Base-by-base conservation (phyloP, 92 coral and sea anemone genomes). In the Meandrina meandrites region DNA sequence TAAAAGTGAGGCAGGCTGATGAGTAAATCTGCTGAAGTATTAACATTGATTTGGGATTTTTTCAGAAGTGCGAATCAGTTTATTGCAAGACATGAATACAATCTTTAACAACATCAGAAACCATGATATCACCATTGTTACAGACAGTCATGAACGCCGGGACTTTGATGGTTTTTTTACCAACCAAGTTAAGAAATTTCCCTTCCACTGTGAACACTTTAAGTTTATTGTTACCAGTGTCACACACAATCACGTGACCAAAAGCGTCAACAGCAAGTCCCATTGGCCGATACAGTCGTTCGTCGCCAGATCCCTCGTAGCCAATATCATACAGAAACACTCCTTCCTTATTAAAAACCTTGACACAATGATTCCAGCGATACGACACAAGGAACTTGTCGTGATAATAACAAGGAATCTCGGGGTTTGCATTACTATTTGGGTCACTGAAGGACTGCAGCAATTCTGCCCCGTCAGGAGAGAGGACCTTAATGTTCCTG, bases 231-330 rank as follows among this genome's bases (percentile, higher is more conserved):
- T 83, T 54, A 8, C 54, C 79, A 22, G 32, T 54, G 53, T 91
- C 94, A 76, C 92, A 84, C 0, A 91, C 92, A 7, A 91, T 70
- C 54, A 91, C 66, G 56, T 91, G 67, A 45, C 89, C 86, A 48
- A 85, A 90, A 32, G 83, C 40, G 34, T 91, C 94, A 40, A 91
- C 88, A 51, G 92, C 82, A 28, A 91, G 85, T 27, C 92, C 94
- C 40, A 83, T 80, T 0, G 94, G 94, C 71, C 60, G 37, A 27
- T 27, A 60, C 34, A 79, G 66, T 17, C 81, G 86, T 22, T 83
- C 80, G 21, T 86, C 92, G 5, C 42, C 81, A 50, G 37, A 21
- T n/a, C 79, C 86, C n/a, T 81, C 62, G 21, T 70, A 67, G 40
- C 91, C 92, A 37, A 91, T 89, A 36, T 81, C 76, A 47, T 81